Percentiles rank a stretch among this genome's conserved stretches.
Evolutionary conservation across 2,797 vertebrate genomes (phyloP).

Genomic region (Tokudaia muenninki): DNA sequence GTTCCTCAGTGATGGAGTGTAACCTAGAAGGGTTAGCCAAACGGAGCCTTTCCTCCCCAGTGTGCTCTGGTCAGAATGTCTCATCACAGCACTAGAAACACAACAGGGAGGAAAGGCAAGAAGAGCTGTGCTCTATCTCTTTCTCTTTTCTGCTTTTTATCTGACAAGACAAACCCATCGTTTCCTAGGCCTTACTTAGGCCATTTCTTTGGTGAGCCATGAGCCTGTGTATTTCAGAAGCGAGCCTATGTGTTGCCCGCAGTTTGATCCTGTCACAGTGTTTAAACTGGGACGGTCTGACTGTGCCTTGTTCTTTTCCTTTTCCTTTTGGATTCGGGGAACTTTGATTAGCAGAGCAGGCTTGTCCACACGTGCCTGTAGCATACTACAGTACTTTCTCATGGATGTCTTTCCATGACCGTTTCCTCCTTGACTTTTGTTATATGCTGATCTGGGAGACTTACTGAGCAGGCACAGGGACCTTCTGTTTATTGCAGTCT

Average conservation of each 20-base stretch:
- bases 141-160: not conserved
- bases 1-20: too few species aligned
- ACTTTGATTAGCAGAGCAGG: not conserved
- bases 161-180: not conserved
- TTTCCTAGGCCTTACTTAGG: constrained; percentile 26
- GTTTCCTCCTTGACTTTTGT: not conserved
- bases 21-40: not conserved
- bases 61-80: not conserved
- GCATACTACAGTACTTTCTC: not conserved
- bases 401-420: not conserved
- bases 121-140: not conserved
- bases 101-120: not conserved
- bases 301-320: not conserved
- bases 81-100: not conserved
- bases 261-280: not conserved
- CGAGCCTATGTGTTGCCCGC: not conserved
- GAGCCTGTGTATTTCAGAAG: not conserved
- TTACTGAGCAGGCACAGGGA: not conserved
- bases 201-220: not conserved
- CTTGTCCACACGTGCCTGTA: not conserved
- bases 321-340: not conserved
- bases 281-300: not conserved
- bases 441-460: not conserved
- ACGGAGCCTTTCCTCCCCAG: not conserved
- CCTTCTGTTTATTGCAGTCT: not conserved